phyloP scores from a whole-genome alignment of 2,113 vertebrate species.

The Halichoeres trimaculatus region DNA sequence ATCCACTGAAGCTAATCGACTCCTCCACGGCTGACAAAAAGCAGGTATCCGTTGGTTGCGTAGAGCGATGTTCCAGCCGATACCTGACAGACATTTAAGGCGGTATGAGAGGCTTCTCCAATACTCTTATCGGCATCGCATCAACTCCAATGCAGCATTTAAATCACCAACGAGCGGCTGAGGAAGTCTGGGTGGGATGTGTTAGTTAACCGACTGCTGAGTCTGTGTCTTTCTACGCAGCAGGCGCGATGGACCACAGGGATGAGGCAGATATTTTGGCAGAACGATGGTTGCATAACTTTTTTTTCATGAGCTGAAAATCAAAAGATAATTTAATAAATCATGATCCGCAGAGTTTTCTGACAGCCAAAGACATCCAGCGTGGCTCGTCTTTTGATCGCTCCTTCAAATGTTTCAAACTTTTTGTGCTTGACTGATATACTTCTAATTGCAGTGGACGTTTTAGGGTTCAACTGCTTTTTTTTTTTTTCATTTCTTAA shows the following conservation, averaged over 20 bases:
- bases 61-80: too few species aligned
- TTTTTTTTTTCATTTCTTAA: conserved; percentile 31
- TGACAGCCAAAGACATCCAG: conserved; percentile 42
- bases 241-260: not conserved
- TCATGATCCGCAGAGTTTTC: conserved; percentile 35
- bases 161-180: too few species aligned
- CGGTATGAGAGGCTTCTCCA: too few species aligned
- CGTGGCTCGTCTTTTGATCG: conserved; percentile 53
- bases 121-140: too few species aligned
- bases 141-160: too few species aligned
- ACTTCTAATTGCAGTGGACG: conserved; percentile 37
- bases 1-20: too few species aligned
- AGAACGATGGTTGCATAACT: conserved; percentile 29
- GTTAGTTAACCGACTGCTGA: conserved; percentile 17
- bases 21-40: too few species aligned
- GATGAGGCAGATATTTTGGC: conserved; percentile 7
- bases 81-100: too few species aligned
- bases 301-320: conserved; percentile 42
- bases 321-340: conserved; percentile 62
- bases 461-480: conserved; percentile 43
- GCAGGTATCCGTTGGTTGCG: too few species aligned
- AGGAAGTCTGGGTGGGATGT: conserved; percentile 1
- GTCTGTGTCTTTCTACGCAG: not conserved
- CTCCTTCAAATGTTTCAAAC: conserved; percentile 42
- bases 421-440: conserved; percentile 49